These are phyloP conservation scores for Sinotaia quadrata DNA, from an alignment of 2,888 invertebrate genomes.

Conservation along the genomic window DNA sequence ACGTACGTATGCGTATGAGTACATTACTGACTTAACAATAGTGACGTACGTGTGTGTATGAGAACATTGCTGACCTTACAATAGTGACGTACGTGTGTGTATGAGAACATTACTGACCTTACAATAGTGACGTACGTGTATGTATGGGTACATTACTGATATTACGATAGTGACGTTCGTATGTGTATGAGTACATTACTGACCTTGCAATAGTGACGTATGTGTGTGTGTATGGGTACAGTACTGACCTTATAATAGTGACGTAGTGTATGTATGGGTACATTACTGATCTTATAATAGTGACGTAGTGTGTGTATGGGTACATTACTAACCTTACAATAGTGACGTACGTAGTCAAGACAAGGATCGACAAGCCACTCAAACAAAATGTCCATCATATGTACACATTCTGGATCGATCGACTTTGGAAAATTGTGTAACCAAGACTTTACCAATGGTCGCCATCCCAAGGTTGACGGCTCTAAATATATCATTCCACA, in stretches of 20 bases:
- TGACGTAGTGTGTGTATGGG: too few species aligned
- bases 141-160: not conserved
- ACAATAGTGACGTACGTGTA: constrained; percentile 80
- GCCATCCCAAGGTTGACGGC: constrained; percentile 85
- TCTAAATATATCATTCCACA: constrained; percentile 98
- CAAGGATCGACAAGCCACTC: constrained; percentile 85
- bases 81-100: too few species aligned
- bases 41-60: not conserved
- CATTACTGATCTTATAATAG: not conserved
- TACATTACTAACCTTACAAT: constrained; percentile 75
- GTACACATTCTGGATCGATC: constrained; percentile 74
- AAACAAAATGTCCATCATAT: constrained; percentile 74
- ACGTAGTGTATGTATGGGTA: not conserved
- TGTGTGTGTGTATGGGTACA: too few species aligned
- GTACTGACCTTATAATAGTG: not conserved
- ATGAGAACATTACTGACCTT: constrained; percentile 68
- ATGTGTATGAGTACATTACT: too few species aligned
- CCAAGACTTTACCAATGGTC: constrained; percentile 87
- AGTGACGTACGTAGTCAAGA: constrained; percentile 81
- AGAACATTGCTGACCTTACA: not conserved
- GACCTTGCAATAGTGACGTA: not conserved
- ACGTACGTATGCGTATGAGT: not conserved
- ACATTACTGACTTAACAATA: not conserved
- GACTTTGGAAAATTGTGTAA: constrained; percentile 76
- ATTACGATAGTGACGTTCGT: not conserved